Conservation (phyloP, 2,797 vertebrate genomes). For the Babyrousa celebensis region DNA sequence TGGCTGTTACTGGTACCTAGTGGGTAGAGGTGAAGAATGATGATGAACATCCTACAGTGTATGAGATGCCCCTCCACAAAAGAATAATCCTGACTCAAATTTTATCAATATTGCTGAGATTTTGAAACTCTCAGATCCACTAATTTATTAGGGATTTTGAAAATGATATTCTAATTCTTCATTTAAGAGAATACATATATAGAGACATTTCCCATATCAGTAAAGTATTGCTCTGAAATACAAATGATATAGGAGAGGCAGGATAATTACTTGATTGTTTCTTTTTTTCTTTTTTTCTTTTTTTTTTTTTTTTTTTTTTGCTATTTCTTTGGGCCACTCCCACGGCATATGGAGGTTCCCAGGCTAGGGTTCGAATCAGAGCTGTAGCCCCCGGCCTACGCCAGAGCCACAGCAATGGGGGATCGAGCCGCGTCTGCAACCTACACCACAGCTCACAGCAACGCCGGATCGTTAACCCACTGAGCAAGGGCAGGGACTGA, state of each 20-base stretch:
- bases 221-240: not conserved
- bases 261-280: constrained; percentile 46
- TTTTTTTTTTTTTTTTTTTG: too few species aligned
- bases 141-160: not conserved
- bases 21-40: not conserved
- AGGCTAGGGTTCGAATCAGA: too few species aligned
- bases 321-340: too few species aligned
- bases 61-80: not conserved
- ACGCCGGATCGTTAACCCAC: too few species aligned
- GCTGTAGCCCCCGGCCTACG: too few species aligned
- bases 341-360: too few species aligned
- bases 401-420: too few species aligned
- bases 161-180: not conserved
- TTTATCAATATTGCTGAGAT: not conserved
- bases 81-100: not conserved
- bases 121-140: not conserved
- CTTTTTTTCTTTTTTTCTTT: not conserved
- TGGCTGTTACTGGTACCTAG: not conserved
- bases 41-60: not conserved
- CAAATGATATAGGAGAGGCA: not conserved
- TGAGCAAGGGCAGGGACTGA: too few species aligned
- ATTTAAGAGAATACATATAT: not conserved
- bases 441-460: too few species aligned
- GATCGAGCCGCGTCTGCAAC: too few species aligned
- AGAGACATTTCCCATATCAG: not conserved